Evolutionary conservation across 2,888 invertebrate species (phyloP).

Genomic region (Steinernema carpocapsae): DNA sequence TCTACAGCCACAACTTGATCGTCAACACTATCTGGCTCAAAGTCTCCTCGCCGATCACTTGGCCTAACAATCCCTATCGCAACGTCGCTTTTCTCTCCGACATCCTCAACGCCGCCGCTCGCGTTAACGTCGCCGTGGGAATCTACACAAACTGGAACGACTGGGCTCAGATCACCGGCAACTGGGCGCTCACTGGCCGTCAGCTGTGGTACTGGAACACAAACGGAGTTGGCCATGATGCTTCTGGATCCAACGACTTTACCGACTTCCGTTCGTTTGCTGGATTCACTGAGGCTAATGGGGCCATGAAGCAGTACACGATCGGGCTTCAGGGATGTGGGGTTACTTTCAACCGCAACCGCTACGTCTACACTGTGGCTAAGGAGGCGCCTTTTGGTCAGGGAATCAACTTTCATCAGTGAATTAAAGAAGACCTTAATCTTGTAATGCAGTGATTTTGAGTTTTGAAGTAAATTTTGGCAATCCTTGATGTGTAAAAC

Average conservation of each 20-base stretch:
- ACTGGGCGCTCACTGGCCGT: constrained; percentile 41
- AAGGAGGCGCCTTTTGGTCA: no score
- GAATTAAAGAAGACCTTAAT: no score
- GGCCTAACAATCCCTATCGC: constrained; percentile 42
- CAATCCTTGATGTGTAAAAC: no score
- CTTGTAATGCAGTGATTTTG: no score
- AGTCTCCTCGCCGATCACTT: constrained; percentile 57
- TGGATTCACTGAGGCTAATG: constrained; percentile 45
- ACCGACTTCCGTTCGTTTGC: constrained; percentile 53
- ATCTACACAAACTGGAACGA: constrained; percentile 38
- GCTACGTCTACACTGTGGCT: background rate
- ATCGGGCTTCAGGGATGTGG: background rate
- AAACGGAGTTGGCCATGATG: constrained; percentile 48
- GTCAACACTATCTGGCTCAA: constrained; percentile 52
- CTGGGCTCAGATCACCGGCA: constrained; percentile 36
- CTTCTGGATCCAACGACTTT: constrained; percentile 49
- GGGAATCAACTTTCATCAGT: no score
- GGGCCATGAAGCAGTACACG: constrained; percentile 27
- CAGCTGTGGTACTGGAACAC: constrained; percentile 54
- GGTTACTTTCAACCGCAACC: background rate
- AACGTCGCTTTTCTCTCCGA: constrained; percentile 51
- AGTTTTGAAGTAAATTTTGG: no score
- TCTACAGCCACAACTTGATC: background rate
- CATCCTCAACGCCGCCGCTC: background rate
- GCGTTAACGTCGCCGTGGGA: constrained; percentile 10